Evolutionary conservation across 92 coral and sea anemone genomes (phyloP).

Genomic region (Zoanthus solanderi): DNA sequence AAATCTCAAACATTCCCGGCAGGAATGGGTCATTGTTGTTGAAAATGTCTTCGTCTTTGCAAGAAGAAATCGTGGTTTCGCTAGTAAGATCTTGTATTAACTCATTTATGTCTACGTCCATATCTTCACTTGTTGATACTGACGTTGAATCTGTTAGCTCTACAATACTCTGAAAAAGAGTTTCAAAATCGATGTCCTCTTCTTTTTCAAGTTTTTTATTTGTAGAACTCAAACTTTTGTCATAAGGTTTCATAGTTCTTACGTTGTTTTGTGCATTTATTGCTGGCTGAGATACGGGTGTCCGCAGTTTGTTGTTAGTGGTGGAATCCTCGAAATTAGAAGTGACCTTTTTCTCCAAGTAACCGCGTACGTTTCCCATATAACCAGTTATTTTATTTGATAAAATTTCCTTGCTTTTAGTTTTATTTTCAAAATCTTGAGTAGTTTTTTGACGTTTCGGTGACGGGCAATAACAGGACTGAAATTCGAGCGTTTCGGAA

Average conservation of each 20-base stretch:
- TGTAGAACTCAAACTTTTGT: conserved; percentile 31
- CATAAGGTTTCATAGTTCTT: conserved; percentile 19
- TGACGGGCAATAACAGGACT: conserved; percentile 39
- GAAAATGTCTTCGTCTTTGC: conserved; percentile 63
- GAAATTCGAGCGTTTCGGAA: conserved; percentile 77
- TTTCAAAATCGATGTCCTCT: conserved; percentile 71
- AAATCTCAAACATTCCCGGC: conserved; percentile 89
- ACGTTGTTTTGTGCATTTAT: not conserved
- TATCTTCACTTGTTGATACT: conserved; percentile 52
- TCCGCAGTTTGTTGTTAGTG: not conserved
- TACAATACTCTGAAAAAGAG: conserved; percentile 75
- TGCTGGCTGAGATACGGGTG: conserved; percentile 26
- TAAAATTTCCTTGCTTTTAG: not conserved
- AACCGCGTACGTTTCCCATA: not conserved
- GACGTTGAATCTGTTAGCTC: conserved; percentile 72
- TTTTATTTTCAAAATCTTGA: not conserved
- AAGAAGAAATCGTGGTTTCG: conserved; percentile 55
- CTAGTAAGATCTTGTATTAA: conserved; percentile 76
- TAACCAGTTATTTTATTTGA: not conserved
- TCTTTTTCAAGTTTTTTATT: conserved; percentile 9
- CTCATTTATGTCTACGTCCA: conserved; percentile 81
- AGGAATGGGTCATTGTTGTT: conserved; percentile 80
- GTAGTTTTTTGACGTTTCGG: conserved; percentile 46
- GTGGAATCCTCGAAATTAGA: conserved; percentile 50
- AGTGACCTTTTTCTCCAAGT: conserved; percentile 26